A percentile compares a stretch with the other conserved stretches of the same genome.
These are phyloP conservation scores for Oryzias sinensis DNA, from an alignment of 2,797 vertebrate species.

Conservation along the genomic window DNA sequence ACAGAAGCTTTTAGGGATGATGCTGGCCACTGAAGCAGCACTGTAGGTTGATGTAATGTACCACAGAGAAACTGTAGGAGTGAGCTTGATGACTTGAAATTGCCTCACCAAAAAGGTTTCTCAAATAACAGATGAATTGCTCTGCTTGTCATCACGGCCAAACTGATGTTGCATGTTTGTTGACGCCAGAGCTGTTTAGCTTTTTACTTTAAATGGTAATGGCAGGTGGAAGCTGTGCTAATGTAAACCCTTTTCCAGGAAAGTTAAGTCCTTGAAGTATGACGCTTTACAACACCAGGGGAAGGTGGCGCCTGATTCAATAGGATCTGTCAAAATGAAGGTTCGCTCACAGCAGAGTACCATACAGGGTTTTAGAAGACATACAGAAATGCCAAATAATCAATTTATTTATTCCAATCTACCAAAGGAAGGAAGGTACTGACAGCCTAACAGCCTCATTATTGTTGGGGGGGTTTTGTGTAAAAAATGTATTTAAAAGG, in stretches of 20 bases:
- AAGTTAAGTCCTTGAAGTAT: slow-evolving; percentile 12
- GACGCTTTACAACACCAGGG: neutral
- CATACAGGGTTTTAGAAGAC: too few relatives aligned
- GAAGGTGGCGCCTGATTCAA: slow-evolving; percentile 12
- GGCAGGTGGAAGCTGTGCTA: slow-evolving; percentile 11
- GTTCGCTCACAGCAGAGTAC: too few relatives aligned
- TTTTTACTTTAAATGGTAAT: slow-evolving; percentile 17
- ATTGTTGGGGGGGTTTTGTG: too few relatives aligned
- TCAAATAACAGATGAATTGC: slow-evolving; percentile 28
- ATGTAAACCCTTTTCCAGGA: slow-evolving; percentile 17
- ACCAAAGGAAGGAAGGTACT: too few relatives aligned
- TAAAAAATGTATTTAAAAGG: too few relatives aligned
- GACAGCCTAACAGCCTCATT: too few relatives aligned
- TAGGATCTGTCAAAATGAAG: slow-evolving; percentile 14
- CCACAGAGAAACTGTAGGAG: slow-evolving; percentile 24
- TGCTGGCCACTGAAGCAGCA: slow-evolving; percentile 13
- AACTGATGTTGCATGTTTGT: slow-evolving; percentile 28
- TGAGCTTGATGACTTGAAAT: slow-evolving; percentile 41
- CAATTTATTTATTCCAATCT: too few relatives aligned
- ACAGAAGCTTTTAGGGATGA: slow-evolving; percentile 39
- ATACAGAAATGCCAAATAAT: too few relatives aligned
- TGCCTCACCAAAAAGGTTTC: slow-evolving; percentile 23
- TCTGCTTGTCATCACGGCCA: slow-evolving; percentile 18
- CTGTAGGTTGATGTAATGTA: slow-evolving; percentile 27
- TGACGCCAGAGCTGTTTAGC: slow-evolving; percentile 10